A percentile compares a stretch with the other conserved stretches of the same genome.
Evolutionary conservation across 1,140 invertebrate species (phyloP).

Genomic region (Helicoverpa zea): DNA sequence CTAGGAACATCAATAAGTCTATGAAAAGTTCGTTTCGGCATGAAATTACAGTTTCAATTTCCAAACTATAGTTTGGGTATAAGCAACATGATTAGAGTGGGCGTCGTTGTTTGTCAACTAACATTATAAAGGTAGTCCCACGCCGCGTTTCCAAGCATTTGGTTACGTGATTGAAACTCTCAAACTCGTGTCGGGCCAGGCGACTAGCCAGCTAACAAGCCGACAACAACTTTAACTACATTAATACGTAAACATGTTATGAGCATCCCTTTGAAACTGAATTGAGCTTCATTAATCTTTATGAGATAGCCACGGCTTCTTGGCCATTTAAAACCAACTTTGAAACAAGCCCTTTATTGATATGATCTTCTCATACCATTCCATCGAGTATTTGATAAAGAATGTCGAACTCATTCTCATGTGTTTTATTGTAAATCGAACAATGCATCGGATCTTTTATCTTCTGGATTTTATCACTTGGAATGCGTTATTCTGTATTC

Average conservation of each 20-base stretch:
- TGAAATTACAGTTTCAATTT: constrained; percentile 1
- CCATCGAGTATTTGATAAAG: background rate
- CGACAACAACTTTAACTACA: constrained; percentile 3
- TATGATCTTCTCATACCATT: background rate
- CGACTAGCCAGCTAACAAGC: background rate
- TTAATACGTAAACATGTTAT: constrained; percentile 7
- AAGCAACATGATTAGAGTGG: constrained; percentile 4
- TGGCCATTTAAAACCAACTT: background rate
- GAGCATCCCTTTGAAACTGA: background rate
- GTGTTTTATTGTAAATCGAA: background rate
- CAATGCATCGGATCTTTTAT: background rate
- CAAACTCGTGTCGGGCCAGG: constrained; percentile 24
- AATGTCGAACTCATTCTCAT: background rate
- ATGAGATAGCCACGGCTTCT: background rate
- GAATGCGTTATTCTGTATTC: background rate
- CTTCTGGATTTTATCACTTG: background rate
- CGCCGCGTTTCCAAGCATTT: constrained; percentile 9
- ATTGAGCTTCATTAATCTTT: background rate
- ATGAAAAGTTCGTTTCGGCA: constrained; percentile 8
- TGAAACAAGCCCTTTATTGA: background rate
- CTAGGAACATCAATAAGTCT: constrained; percentile 20
- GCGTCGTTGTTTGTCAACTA: constrained; percentile 24
- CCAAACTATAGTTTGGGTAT: background rate
- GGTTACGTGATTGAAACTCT: constrained; percentile 23
- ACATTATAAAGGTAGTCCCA: constrained; percentile 27